Conservation (phyloP, 2,888 invertebrate species). For the Erebia ligea region DNA sequence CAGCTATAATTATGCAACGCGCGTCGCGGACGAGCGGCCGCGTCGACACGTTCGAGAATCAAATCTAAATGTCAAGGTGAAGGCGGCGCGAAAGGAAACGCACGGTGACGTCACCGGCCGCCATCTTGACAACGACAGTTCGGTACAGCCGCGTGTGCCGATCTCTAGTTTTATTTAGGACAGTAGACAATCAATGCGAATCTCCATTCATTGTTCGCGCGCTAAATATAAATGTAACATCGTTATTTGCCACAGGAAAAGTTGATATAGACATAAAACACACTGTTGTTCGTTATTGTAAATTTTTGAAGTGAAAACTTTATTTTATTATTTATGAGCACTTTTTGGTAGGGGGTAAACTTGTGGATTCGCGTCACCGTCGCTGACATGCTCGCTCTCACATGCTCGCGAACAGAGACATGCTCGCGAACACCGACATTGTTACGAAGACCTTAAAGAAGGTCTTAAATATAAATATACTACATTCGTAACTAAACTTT, state of each 20-base stretch:
- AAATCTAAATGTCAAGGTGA: constrained; percentile 78
- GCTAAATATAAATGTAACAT: constrained; percentile 40
- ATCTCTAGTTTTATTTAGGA: constrained; percentile 57
- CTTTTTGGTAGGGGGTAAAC: too few relatives aligned
- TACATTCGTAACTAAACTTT: too few relatives aligned
- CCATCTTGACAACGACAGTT: constrained; percentile 56
- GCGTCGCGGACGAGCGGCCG: constrained; percentile 53
- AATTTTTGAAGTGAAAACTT: too few relatives aligned
- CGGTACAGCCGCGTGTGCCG: constrained; percentile 50
- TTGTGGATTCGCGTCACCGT: too few relatives aligned
- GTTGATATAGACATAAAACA: not conserved
- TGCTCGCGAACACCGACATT: too few relatives aligned
- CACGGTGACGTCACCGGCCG: constrained; percentile 71
- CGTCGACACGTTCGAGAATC: constrained; percentile 71
- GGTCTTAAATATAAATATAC: too few relatives aligned
- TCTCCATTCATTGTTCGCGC: constrained; percentile 40
- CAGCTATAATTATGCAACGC: constrained; percentile 39
- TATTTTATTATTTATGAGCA: too few relatives aligned
- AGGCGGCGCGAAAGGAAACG: constrained; percentile 76
- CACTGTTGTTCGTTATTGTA: not conserved
- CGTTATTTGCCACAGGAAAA: constrained; percentile 12
- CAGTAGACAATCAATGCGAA: constrained; percentile 51
- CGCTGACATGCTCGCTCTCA: too few relatives aligned
- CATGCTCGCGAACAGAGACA: too few relatives aligned
- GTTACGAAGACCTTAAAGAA: too few relatives aligned